Base-by-base conservation (phyloP, 2,113 vertebrate genomes). In the Seriola quinqueradiata region DNA sequence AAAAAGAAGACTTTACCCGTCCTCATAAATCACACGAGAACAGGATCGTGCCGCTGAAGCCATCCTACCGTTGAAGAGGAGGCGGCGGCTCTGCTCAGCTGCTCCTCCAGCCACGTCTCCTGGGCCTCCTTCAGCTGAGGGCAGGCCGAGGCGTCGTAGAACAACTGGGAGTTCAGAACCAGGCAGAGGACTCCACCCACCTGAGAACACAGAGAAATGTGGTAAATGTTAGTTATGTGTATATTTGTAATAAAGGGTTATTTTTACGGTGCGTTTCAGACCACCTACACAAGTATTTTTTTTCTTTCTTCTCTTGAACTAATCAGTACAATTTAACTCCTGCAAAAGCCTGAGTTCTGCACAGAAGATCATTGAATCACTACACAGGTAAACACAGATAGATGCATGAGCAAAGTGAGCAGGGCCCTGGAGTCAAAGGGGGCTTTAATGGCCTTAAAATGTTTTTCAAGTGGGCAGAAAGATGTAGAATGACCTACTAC, bases 111-210 rank as follows among this genome's bases (percentile, higher is more conserved):
- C 98, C 98, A 99, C 1, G 14, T 79, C 69, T 98, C 97, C 85
- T 99, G 98, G 57, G 95, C 96, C 79, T 95, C 88, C 90, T 94
- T 96, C 82, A 96, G 87, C 71, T 95, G 88, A 0, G 95, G 95
- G 92, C 98, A 99, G 68, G 87, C 88, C 1, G 97, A 97, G 54
- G 95, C 92, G 69, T 99, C 96, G 0, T 90, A 96, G 83, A 96
- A 97, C 3, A 99, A 85, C 93, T 99, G 98, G 63, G 98, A 99
- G 93, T 99, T 99, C 83, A 99, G 94, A 75, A 99, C 97, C 36
- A 99, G 95, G 90, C 97, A 99, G 83, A 98, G 89, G 77, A 98
- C 96, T 0, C 98, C 98, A 3, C 97, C 97, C 7, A 96, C 94
- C 94, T 94, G 85, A 61, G 85, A 78, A 13, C 19, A 21, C 13